phyloP scores from a whole-genome alignment of 2,888 invertebrate species.

The Clostera curtula region DNA sequence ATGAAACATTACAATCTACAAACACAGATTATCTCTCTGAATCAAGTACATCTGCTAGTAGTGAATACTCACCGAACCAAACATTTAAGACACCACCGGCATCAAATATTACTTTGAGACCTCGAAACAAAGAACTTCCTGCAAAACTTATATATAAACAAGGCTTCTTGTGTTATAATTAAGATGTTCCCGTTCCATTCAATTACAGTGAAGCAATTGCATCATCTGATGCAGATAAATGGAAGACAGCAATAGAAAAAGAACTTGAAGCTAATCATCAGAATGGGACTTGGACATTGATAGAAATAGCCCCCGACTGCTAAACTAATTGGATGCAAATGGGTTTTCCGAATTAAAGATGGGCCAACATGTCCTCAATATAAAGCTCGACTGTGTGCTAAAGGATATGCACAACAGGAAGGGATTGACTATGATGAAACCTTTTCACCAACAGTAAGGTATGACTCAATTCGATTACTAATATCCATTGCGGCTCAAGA shows the following conservation, averaged over 20 bases:
- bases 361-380: conserved; percentile 13
- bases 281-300: conserved; percentile 5
- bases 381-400: conserved; percentile 10
- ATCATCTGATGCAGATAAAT: conserved; percentile 6
- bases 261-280: conserved; percentile 5
- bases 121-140: conserved; percentile 1
- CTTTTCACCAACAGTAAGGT: conserved; percentile 16
- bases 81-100: neutral
- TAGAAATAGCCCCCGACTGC: conserved; percentile 3
- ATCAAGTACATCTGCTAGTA: neutral
- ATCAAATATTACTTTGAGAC: conserved; percentile 5
- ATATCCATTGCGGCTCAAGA: conserved; percentile 5
- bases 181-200: conserved; percentile 3
- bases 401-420: conserved; percentile 2
- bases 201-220: conserved; percentile 10
- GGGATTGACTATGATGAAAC: conserved; percentile 4
- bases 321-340: conserved; percentile 13
- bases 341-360: conserved; percentile 18
- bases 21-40: neutral
- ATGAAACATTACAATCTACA: neutral
- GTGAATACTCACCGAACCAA: conserved; percentile 2
- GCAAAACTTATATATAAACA: neutral
- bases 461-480: conserved; percentile 14
- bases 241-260: conserved; percentile 10
- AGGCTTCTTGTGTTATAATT: conserved; percentile 3